Percentiles rank a stretch among this genome's conserved stretches.
These are phyloP conservation scores for Percopsis omiscomaycus DNA, from an alignment of 2,797 vertebrate species.

Conservation along the genomic window DNA sequence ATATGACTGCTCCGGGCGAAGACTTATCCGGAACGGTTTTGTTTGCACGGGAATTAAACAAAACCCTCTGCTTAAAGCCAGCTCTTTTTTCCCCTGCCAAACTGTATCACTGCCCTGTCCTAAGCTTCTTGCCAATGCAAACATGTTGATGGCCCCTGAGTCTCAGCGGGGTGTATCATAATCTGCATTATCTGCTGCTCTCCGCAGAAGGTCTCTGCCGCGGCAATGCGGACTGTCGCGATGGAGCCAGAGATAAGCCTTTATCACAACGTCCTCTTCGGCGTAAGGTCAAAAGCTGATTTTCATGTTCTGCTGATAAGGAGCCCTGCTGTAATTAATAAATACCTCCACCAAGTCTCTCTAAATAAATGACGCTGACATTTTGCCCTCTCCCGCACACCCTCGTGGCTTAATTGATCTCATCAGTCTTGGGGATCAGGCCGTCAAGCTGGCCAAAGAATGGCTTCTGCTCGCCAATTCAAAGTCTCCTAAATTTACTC, in stretches of 20 bases:
- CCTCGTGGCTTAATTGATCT: conserved; percentile 19
- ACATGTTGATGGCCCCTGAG: conserved; percentile 23
- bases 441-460: background rate
- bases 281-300: conserved; percentile 24
- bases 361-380: conserved; percentile 20
- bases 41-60: conserved; percentile 22
- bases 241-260: conserved; percentile 21
- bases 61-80: conserved; percentile 7
- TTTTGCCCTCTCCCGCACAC: conserved; percentile 10
- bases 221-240: conserved; percentile 2
- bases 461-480: conserved; percentile 1
- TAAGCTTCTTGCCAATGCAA: conserved; percentile 27
- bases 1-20: background rate
- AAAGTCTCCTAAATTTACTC: conserved; percentile 12
- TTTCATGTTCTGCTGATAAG: conserved; percentile 27
- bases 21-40: conserved; percentile 22
- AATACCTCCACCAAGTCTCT: conserved; percentile 11
- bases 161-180: conserved; percentile 18
- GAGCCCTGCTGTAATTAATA: conserved; percentile 19
- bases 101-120: conserved; percentile 23
- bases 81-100: conserved; percentile 20
- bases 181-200: conserved; percentile 28
- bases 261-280: conserved; percentile 27
- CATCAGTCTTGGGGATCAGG: conserved; percentile 21
- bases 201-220: conserved; percentile 3